Evolutionary conservation across 2,888 invertebrate species (phyloP), one percentile per base, ranked within the genome.

Genomic region (Emmelina monodactyla): DNA sequence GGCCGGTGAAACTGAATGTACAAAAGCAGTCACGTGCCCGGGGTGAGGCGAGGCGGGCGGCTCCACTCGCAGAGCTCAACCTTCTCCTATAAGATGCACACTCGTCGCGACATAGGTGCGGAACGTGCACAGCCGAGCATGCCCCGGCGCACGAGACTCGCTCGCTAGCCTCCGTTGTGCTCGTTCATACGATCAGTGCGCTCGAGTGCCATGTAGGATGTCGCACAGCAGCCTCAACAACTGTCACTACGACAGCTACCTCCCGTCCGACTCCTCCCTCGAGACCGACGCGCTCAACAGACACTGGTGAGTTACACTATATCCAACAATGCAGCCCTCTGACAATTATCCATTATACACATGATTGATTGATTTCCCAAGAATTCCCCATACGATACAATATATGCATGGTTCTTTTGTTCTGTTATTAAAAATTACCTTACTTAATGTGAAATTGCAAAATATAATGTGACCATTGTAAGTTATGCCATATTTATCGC

Each of bases 81-180:
- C 75, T 75, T 73, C 73, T 71, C 73, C 64, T 71, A 65, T 70
- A 75, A 73, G 72, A 78, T 78, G 78, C 75, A 75, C 71, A 70
- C 66, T 72, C 70, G 64, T 56, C 59, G 67, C 63, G 68, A 61
- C 72, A 69, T 72, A 73, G 62, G 73, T 72, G 71, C 63, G 68
- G 64, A 69, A 68, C 71, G 69, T 64, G 71, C 67, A 65, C 64
- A 62, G 47, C 59, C 52, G 59, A 58, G 51, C 66, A 75, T 76
- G 76, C 72, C 66, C 59, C 55, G 60, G 68, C 62, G 58, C 63
- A 58, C 55, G 44, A 50, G 52, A 49, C 49, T 62, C 51, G 49
- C 54, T 49, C 64, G 65, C 48, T 65, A 55, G 60, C 53, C 56
- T 50, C 11, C 9, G 41, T 51, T 58, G 52, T 63, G 61, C 46